Base-by-base conservation (phyloP, 2,797 vertebrate species). In the Sebastes steindachneri region DNA sequence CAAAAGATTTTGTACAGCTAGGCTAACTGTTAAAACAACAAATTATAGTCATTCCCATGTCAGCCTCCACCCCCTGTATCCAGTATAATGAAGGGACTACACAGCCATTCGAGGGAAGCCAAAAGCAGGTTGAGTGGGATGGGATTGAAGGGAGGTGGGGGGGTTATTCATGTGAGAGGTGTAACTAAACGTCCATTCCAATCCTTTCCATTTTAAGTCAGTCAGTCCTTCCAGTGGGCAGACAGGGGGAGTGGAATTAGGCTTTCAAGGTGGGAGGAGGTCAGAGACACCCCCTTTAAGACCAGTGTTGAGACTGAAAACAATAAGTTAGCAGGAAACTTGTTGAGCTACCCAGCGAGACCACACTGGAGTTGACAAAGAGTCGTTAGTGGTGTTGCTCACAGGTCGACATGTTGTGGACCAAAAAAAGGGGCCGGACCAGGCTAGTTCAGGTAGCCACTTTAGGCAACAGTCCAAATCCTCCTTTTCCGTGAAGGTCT, bases 291-390 rank as follows among this genome's bases (percentile, higher is more conserved):
- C 93, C 88, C 85, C 82, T 85, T 82, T 84, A 92, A 92, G 91
- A 96, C 95, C 96, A 96, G 96, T 96, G 96, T 96, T 89, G 92
- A 95, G 96, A 96, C 96, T 85, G 93, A 93, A 94, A 95, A 93
- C 89, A 96, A 96, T 96, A 96, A 96, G 93, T 96, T 96, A 96
- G 92, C 91, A 93, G 90, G 91, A 92, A 90, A 91, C 88, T 84
- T 86, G 80, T 73, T 83, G 86, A 92, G 87, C 89, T 82, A 90
- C 89, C 92, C 92, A 93, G 93, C 59, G 65, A 79, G 66, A 90
- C 88, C 85, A 88, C 88, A 83, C 86, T 89, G 86, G 91, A 87
- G 80, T 73, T 86, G 91, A 86, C 87, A 79, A 51, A 67, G 73
- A 93, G 94, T 95, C 91, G 85, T 91, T 94, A 93, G 93, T 93